Evolutionary conservation across 2,797 vertebrate genomes (phyloP), one percentile per base, ranked within the genome.

Genomic region (Hipposideros larvatus): DNA sequence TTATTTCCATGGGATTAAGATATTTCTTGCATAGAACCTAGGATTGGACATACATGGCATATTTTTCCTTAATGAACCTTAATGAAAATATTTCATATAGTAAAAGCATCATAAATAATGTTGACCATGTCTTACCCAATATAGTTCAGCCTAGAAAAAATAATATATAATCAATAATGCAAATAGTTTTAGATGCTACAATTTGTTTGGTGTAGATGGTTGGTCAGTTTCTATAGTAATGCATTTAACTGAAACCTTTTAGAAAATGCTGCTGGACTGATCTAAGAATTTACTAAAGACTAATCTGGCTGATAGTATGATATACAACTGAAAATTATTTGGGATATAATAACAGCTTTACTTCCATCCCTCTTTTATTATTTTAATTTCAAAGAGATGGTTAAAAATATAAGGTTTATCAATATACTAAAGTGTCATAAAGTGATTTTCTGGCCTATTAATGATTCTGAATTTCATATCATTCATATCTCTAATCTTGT

Each of bases 381-480:
- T 53, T 96, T 95, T 93, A 95, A 82, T 9, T 57, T 93, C 57
- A 94, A 91, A 96, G 73, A 91, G 91, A 74, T 87, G 48, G 2
- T 66, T 79, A 96, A 70, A 92, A 91, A 89, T 71, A 41, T 48
- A 77, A 77, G 55, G 19, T 61, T 90, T 63, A 80, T 74, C n/a
- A 73, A 68, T 43, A 84, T 55, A 15, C 21, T 74, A 85, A 53
- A 15, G 78, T 87, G 31, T 55, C 8, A 37, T 84, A 79, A 85
- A 88, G n/a, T 90, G 85, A 68, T 86, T 87, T 79, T 90, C 48
- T 88, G 31, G 91, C 55, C 68, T 74, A 70, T 3, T 65, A 31
- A 78, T 87, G 9, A 85, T 85, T 86, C 63, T 88, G n/a, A 95
- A 92, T 89, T 79, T 26, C 41, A 84, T 14, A 11, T 68, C 88